These are phyloP conservation scores for Paradoxurus hermaphroditus DNA, from an alignment of 2,113 vertebrate genomes.

Conservation along the genomic window DNA sequence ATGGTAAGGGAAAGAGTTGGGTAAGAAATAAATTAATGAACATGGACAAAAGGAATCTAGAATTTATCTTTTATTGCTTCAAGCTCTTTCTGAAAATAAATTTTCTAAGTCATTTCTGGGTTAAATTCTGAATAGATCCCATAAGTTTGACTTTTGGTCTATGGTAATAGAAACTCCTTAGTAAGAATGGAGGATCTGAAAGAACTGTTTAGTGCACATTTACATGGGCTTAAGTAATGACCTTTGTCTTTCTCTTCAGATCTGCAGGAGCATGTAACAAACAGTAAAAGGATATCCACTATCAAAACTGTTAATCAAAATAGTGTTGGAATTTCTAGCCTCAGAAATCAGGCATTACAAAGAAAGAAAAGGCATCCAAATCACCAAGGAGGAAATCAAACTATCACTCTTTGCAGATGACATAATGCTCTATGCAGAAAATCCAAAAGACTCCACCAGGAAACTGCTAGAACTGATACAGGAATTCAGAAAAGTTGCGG, in stretches of 20 bases:
- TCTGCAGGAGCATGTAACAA: constrained; percentile 92
- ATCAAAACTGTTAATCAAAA: too few relatives aligned
- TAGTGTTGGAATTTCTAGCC: too few relatives aligned
- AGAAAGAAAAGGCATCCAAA: too few relatives aligned
- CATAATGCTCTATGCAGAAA: too few relatives aligned
- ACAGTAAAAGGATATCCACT: too few relatives aligned
- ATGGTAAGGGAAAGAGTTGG: background rate
- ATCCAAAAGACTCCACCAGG: too few relatives aligned
- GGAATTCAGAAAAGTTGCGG: too few relatives aligned
- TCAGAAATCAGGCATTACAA: too few relatives aligned
- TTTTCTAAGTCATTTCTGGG: background rate
- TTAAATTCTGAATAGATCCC: background rate
- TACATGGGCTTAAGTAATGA: background rate
- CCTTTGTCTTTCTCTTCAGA: constrained; percentile 75
- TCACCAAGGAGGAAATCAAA: too few relatives aligned
- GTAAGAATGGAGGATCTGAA: background rate
- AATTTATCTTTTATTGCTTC: background rate
- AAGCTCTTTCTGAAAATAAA: background rate
- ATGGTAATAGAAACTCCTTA: background rate
- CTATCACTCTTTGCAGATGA: too few relatives aligned
- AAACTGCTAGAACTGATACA: too few relatives aligned
- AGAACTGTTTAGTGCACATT: background rate
- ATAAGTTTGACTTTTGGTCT: background rate
- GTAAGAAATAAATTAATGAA: background rate
- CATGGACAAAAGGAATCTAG: background rate